phyloP scores from a whole-genome alignment of 92 coral and sea anemone species.

The Epizoanthus rinbou region DNA sequence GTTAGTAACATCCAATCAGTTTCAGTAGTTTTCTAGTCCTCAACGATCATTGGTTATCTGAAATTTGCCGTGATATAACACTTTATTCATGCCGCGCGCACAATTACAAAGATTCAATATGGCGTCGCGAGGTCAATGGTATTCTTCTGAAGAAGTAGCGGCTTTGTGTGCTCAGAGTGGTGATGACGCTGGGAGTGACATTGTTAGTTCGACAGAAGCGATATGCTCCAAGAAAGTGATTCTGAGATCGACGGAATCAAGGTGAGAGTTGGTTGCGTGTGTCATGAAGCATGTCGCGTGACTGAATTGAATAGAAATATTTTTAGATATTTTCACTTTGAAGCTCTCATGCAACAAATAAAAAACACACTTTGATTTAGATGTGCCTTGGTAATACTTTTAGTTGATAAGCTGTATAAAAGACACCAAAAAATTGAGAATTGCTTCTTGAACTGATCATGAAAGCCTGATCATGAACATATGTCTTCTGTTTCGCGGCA shows the following conservation, averaged over 20 bases:
- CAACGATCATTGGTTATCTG: background rate
- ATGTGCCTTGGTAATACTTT: background rate
- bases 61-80: background rate
- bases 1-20: background rate
- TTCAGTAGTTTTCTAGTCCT: background rate
- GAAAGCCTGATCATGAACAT: background rate
- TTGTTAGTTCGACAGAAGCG: too few species aligned
- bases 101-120: too few species aligned
- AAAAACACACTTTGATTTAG: background rate
- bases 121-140: too few species aligned
- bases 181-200: too few species aligned
- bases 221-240: background rate
- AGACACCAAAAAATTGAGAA: background rate
- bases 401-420: background rate
- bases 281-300: background rate
- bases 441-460: background rate
- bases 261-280: conserved; percentile 11
- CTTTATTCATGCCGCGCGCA: too few species aligned
- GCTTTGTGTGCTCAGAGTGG: too few species aligned
- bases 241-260: background rate
- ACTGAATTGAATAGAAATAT: background rate
- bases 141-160: too few species aligned
- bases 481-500: background rate
- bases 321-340: background rate
- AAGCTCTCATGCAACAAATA: too few species aligned